Evolutionary conservation across 2,888 invertebrate species (phyloP).

Genomic region (Neria commutata): DNA sequence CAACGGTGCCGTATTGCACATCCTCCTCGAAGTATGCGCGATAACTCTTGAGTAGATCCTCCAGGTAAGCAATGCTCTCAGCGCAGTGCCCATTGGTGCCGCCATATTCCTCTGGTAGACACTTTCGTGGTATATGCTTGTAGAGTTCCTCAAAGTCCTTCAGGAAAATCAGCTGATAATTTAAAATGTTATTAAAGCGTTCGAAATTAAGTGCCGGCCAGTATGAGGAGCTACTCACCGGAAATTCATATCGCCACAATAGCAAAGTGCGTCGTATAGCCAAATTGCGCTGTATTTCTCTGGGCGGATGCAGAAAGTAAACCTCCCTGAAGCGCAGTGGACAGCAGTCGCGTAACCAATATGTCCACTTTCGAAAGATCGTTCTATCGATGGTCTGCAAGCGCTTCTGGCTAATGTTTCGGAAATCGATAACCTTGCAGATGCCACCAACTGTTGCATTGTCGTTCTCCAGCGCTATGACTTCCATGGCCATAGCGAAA

Average conservation of each 20-base stretch:
- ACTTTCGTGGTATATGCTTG: conserved; percentile 44
- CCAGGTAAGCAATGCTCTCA: conserved; percentile 51
- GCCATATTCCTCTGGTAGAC: conserved; percentile 52
- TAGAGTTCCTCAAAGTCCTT: conserved; percentile 43
- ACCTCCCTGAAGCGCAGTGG: conserved; percentile 45
- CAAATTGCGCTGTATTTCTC: conserved; percentile 44
- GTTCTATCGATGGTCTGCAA: conserved; percentile 42
- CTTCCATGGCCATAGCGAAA: conserved; percentile 48
- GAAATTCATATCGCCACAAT: conserved; percentile 39
- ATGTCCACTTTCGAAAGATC: conserved; percentile 47
- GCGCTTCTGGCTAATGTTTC: conserved; percentile 40
- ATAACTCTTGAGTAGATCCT: conserved; percentile 48
- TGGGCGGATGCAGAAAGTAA: conserved; percentile 48
- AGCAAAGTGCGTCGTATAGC: conserved; percentile 40
- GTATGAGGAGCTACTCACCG: conserved; percentile 32
- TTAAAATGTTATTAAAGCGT: not conserved
- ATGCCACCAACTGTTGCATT: conserved; percentile 49
- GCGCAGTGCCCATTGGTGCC: conserved; percentile 48
- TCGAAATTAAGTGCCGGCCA: not conserved
- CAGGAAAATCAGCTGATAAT: conserved; percentile 40
- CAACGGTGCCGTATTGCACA: conserved; percentile 45
- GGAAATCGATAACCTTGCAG: conserved; percentile 47
- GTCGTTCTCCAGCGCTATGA: conserved; percentile 51
- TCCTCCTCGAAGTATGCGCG: conserved; percentile 50
- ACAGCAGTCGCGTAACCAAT: conserved; percentile 45